Evolutionary conservation across 1,140 invertebrate species (phyloP), one percentile per base, ranked within the genome.

Genomic region (Drosophila sturtevanti): DNA sequence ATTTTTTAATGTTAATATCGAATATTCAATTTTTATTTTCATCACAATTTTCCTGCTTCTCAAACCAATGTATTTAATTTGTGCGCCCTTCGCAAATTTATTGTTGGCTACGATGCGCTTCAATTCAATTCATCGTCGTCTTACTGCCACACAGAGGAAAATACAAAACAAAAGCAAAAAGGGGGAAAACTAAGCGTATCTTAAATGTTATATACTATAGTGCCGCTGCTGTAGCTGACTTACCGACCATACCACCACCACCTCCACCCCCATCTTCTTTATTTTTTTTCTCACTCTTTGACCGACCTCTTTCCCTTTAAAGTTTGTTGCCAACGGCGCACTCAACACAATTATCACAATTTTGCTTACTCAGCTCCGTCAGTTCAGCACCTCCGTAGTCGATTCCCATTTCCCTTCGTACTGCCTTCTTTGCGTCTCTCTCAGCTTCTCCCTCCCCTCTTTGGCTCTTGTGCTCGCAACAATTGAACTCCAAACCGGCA

Each of bases 271-370:
- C 27, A 31, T 1, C 27, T 31, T 31, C 27, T 31, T 1, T 2
- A 1, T 31, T 31, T 38, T 59, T 31, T 27, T 21, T 18, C 35
- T n/a, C n/a, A 18, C 16, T 6, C 16, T 48, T 31, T 34, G n/a
- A 22, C 31, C 41, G 37, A 63, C 60, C 68, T 68, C 63, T 35
- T 16, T 61, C 63, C 48, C 68, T 64, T 60, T 77, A 62, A 31
- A 31, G 12, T 60, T 51, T 56, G 67, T 66, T 54, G 54, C 51
- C 66, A 63, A 73, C 44, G 65, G 21, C 34, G 18, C 82, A 87
- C 82, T 86, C 82, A 87, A 87, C 84, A 86, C 82, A 86, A 86
- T 86, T 86, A 86, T 86, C 82, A 86, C 82, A 89, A 86, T 86
- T 87, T 86, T 86, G 82, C 82, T 86, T 86, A 86, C 82, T 86